These are phyloP conservation scores for Anthonomus grandis DNA, from an alignment of 1,140 invertebrate genomes.

Conservation along the genomic window DNA sequence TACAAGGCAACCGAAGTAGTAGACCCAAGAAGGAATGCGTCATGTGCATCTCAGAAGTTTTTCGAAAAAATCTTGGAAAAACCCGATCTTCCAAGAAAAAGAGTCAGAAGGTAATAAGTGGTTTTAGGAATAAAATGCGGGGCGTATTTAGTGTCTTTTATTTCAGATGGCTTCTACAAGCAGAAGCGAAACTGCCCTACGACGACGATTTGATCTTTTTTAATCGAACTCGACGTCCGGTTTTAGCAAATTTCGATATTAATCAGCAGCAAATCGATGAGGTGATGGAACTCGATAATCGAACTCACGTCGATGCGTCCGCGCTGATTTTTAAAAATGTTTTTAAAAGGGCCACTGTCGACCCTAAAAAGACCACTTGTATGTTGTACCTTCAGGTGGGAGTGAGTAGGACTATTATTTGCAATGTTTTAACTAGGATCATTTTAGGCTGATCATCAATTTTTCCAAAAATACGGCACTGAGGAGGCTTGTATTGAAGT, in stretches of 20 bases:
- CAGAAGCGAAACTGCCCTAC: slow-evolving; percentile 42
- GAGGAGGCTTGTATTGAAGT: slow-evolving; percentile 94
- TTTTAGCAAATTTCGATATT: slow-evolving; percentile 36
- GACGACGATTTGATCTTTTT: slow-evolving; percentile 30
- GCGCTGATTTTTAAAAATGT: slow-evolving; percentile 57
- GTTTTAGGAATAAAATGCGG: neutral
- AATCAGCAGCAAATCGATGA: slow-evolving; percentile 43
- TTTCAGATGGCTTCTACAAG: slow-evolving; percentile 50
- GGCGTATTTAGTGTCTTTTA: slow-evolving; percentile 3
- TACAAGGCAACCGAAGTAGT: slow-evolving; percentile 79
- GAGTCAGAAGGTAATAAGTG: neutral
- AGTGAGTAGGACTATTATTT: neutral
- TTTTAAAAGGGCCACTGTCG: slow-evolving; percentile 69
- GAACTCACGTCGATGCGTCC: slow-evolving; percentile 39
- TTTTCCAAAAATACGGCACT: slow-evolving; percentile 86
- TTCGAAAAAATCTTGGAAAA: slow-evolving; percentile 45
- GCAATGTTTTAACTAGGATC: neutral
- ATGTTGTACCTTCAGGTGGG: slow-evolving; percentile 81
- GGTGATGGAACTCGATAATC: slow-evolving; percentile 37
- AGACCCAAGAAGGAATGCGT: slow-evolving; percentile 52
- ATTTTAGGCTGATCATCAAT: slow-evolving; percentile 79
- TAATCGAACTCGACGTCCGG: slow-evolving; percentile 30
- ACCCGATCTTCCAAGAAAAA: neutral
- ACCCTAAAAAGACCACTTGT: slow-evolving; percentile 78
- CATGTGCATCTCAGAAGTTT: slow-evolving; percentile 59